phyloP scores from a whole-genome alignment of 37 sponge, comb jelly and placozoan species.

The Chondrilla cf. caribensis region DNA sequence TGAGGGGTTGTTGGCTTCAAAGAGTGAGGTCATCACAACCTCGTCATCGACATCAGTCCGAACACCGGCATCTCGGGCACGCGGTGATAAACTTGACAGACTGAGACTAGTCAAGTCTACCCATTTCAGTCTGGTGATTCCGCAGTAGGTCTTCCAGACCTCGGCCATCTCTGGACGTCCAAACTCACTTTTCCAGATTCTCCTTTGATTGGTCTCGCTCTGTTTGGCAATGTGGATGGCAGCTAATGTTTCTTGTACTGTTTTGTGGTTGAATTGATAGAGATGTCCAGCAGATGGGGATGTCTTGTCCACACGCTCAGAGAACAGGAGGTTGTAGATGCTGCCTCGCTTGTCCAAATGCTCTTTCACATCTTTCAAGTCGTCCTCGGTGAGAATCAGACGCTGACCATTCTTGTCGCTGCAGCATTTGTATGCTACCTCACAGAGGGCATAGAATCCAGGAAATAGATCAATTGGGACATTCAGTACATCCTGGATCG shows the following conservation, averaged over 20 bases:
- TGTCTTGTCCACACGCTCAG: not conserved
- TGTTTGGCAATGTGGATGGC: not conserved
- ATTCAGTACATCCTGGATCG: not conserved
- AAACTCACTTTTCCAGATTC: not conserved
- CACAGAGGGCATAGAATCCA: not conserved
- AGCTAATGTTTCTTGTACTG: conserved; percentile 5
- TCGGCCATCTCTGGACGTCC: conserved; percentile 13
- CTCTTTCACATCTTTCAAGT: not conserved
- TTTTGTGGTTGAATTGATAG: conserved; percentile 9
- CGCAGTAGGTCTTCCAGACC: conserved; percentile 8
- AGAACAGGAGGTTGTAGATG: conserved; percentile 6
- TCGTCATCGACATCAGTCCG: not conserved
- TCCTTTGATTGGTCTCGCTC: not conserved
- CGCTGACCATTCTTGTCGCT: not conserved
- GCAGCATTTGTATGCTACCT: not conserved
- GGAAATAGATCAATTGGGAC: not conserved
- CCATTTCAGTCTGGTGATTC: not conserved
- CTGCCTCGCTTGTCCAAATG: not conserved
- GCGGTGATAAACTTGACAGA: not conserved
- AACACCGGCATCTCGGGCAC: no score
- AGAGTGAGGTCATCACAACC: not conserved
- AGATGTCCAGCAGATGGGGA: not conserved
- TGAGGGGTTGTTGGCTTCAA: not conserved
- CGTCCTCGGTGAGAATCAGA: not conserved
- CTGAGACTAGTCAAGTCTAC: not conserved